Percentiles rank a stretch among this genome's conserved stretches.
phyloP scores from a whole-genome alignment of 2,113 vertebrate species.

The Pygoscelis antarcticus region DNA sequence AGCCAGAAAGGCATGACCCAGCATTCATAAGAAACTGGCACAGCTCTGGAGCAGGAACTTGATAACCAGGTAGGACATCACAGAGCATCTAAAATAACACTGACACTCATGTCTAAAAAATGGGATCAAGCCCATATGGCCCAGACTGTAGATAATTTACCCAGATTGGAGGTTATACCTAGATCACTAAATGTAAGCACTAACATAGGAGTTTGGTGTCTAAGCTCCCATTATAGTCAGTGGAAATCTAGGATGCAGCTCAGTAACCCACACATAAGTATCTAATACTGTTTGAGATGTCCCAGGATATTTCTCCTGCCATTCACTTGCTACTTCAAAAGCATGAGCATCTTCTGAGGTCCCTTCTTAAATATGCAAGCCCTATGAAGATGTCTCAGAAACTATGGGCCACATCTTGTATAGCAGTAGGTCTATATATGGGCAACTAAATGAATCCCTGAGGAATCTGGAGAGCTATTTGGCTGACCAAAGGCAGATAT shows the following conservation, averaged over 20 bases:
- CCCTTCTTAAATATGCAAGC: background rate
- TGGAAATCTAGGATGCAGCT: background rate
- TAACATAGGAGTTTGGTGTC: background rate
- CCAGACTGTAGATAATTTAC: background rate
- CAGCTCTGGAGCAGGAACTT: accelerated
- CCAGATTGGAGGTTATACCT: background rate
- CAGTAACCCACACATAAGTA: background rate
- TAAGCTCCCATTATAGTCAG: background rate
- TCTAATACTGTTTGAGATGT: background rate
- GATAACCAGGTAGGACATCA: background rate
- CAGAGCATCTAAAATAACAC: background rate
- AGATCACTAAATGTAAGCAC: background rate
- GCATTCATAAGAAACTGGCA: background rate
- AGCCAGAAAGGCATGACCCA: background rate
- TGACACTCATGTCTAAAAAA: background rate
- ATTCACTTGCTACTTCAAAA: background rate
- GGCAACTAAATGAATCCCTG: background rate
- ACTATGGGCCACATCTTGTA: background rate
- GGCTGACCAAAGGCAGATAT: background rate
- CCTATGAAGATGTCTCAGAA: background rate
- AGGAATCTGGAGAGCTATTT: background rate
- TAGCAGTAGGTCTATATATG: background rate
- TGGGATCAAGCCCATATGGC: background rate
- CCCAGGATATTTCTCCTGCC: background rate
- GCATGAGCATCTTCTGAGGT: accelerated